Percentiles rank a stretch among this genome's conserved stretches.
These are phyloP conservation scores for Tetragnatha montana DNA, from an alignment of 2,888 invertebrate genomes.

Conservation along the genomic window DNA sequence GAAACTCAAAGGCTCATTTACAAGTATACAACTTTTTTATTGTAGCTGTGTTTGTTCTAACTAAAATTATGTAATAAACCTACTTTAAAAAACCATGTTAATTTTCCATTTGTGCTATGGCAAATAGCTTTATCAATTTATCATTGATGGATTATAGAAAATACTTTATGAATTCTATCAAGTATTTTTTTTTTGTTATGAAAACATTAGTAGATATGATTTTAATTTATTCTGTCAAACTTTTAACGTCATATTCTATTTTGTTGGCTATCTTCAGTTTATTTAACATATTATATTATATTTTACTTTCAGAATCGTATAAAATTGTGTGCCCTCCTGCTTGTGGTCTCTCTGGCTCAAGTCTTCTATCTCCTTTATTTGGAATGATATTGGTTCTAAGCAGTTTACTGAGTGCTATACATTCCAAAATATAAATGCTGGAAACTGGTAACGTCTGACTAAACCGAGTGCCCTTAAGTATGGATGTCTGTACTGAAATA, in stretches of 20 bases:
- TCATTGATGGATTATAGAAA: no score
- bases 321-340: constrained; percentile 65
- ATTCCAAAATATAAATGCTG: not conserved
- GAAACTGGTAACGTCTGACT: not conserved
- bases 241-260: no score
- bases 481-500: not conserved
- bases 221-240: not conserved
- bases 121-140: no score
- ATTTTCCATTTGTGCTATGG: no score
- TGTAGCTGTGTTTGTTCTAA: no score
- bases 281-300: not conserved
- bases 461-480: not conserved
- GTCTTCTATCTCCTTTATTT: constrained; percentile 2
- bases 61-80: no score
- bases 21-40: no score
- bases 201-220: not conserved
- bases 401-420: not conserved
- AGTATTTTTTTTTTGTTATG: constrained; percentile 1
- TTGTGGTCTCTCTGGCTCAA: constrained; percentile 57
- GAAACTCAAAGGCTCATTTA: no score
- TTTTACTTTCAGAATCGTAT: constrained; percentile 57
- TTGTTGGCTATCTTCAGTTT: no score
- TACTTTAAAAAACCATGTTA: no score
- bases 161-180: not conserved
- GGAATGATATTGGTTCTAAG: not conserved